Percentiles rank a stretch among this genome's conserved stretches.
Conservation (phyloP, 2,113 vertebrate genomes). For the Neodon shergylaensis region DNA sequence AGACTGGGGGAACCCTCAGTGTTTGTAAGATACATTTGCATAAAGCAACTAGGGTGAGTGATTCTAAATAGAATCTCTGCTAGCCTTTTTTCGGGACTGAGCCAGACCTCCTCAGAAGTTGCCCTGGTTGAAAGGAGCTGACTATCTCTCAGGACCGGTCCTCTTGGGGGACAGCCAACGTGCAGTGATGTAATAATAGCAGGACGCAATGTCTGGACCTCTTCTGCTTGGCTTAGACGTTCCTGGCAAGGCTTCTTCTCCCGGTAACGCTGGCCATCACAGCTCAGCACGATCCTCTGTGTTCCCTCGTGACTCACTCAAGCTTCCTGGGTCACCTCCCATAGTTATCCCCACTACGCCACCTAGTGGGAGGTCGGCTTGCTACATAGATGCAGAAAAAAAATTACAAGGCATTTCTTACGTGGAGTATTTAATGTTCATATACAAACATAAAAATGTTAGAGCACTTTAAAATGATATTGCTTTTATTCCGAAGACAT, state of each 20-base stretch:
- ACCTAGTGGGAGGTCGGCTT: not conserved
- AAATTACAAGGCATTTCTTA: not conserved
- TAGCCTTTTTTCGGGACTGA: not conserved
- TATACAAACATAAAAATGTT: not conserved
- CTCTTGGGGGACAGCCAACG: not conserved
- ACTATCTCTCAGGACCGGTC: not conserved
- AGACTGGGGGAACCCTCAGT: not conserved
- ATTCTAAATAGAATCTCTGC: not conserved
- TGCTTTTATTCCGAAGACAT: not conserved
- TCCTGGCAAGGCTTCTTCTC: not conserved
- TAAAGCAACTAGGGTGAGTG: not conserved
- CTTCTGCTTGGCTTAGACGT: not conserved
- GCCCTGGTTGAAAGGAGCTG: not conserved
- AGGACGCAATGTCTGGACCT: not conserved
- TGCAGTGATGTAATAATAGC: not conserved
- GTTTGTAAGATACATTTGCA: not conserved
- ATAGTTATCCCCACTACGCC: not conserved
- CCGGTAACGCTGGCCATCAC: no score
- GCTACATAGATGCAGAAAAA: not conserved
- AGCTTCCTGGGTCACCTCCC: not conserved
- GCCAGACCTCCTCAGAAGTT: not conserved
- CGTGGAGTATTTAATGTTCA: not conserved
- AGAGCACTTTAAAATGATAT: not conserved
- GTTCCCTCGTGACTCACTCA: not conserved
- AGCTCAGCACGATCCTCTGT: not conserved